These are phyloP conservation scores for Pterobdella sp. DNA, from an alignment of 2,888 invertebrate genomes.

Conservation along the genomic window DNA sequence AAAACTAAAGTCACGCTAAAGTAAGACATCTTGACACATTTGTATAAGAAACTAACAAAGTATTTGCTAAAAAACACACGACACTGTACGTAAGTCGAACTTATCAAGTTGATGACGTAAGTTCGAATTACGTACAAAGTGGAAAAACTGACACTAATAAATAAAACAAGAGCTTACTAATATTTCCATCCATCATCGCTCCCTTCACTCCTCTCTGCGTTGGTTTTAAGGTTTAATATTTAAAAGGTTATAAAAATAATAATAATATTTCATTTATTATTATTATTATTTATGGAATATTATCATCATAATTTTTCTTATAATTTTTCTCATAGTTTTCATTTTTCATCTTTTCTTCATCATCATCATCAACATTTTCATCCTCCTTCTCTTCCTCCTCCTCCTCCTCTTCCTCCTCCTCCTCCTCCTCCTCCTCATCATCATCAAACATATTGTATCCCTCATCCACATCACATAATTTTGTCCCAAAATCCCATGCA, in stretches of 20 bases:
- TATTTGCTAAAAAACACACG: too few species aligned
- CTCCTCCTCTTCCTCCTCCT: constrained; percentile 8
- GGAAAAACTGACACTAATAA: neutral
- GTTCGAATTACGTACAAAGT: too few species aligned
- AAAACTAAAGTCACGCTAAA: too few species aligned
- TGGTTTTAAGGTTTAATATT: neutral
- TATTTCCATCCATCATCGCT: neutral
- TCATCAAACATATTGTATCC: neutral
- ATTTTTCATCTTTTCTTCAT: neutral
- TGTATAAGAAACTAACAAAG: too few species aligned
- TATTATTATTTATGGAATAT: neutral
- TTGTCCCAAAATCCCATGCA: too few species aligned
- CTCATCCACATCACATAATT: constrained; percentile 5
- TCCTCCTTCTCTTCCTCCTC: constrained; percentile 5
- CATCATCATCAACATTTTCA: neutral
- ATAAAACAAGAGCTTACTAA: constrained; percentile 8
- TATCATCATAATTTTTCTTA: neutral
- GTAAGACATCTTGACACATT: too few species aligned
- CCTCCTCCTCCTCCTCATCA: constrained; percentile 6
- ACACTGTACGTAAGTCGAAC: too few species aligned
- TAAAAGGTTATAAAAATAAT: neutral
- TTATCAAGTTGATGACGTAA: too few species aligned
- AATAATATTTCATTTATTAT: neutral
- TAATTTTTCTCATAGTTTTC: neutral
- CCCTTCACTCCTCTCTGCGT: neutral